These are phyloP conservation scores for Anticlea derivata DNA, from an alignment of 2,888 invertebrate genomes.

Conservation along the genomic window DNA sequence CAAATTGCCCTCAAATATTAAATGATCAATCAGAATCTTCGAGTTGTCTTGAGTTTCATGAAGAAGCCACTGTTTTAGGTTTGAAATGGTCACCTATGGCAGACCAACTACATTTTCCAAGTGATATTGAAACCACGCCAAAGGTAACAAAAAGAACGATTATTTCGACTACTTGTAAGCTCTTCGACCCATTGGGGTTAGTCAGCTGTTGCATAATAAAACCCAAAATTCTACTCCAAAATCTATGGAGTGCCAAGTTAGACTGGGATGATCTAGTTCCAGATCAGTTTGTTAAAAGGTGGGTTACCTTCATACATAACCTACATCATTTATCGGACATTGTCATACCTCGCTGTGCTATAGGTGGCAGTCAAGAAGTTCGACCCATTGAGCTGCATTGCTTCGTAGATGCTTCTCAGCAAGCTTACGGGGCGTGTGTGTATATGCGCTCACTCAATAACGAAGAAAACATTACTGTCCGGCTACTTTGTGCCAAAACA, in stretches of 20 bases:
- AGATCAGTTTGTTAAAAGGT: background rate
- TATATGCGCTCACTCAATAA: conserved; percentile 4
- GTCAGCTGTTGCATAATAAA: conserved; percentile 11
- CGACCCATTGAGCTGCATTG: conserved; percentile 10
- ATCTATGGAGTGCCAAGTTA: conserved; percentile 15
- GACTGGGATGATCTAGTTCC: conserved; percentile 28
- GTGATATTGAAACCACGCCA: background rate
- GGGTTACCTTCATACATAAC: conserved; percentile 5
- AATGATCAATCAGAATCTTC: background rate
- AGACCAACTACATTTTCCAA: conserved; percentile 29
- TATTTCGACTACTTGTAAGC: conserved; percentile 31
- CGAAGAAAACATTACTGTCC: background rate
- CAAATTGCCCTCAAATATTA: conserved; percentile 29
- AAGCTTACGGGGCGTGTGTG: conserved; percentile 14
- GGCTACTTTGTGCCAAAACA: background rate
- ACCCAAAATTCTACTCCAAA: conserved; percentile 24
- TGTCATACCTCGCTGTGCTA: conserved; percentile 3
- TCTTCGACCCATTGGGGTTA: conserved; percentile 38
- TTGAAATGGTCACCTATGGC: conserved; percentile 28
- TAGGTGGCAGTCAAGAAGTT: background rate
- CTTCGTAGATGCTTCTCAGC: too few species aligned
- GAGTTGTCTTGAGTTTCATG: background rate
- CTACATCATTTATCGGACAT: conserved; percentile 1
- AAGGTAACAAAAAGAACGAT: conserved; percentile 28
- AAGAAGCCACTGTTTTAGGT: conserved; percentile 4